These are phyloP conservation scores for Ganaspis brasiliensis DNA, from an alignment of 2,888 invertebrate genomes.

Conservation along the genomic window DNA sequence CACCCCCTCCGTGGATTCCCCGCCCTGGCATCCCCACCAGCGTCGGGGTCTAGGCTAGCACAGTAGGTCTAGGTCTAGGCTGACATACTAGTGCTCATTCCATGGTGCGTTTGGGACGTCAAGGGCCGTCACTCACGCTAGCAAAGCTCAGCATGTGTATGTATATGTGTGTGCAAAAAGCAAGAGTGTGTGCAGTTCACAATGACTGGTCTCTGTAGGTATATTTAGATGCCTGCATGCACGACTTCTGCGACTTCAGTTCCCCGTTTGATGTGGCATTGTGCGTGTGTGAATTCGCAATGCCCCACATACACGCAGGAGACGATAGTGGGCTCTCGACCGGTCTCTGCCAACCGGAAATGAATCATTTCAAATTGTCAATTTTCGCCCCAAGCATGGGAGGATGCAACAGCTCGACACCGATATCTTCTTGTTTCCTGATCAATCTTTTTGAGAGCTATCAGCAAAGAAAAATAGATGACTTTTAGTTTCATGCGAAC, in stretches of 20 bases:
- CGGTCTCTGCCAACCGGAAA: conserved; percentile 73
- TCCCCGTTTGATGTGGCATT: not conserved
- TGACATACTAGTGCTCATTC: conserved; percentile 64
- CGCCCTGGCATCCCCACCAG: conserved; percentile 57
- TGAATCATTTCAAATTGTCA: conserved; percentile 78
- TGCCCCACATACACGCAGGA: conserved; percentile 55
- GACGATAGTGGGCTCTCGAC: conserved; percentile 54
- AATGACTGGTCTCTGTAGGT: conserved; percentile 54
- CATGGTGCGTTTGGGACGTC: conserved; percentile 39
- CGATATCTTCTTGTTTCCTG: conserved; percentile 23
- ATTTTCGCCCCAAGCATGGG: conserved; percentile 68
- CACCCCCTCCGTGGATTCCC: conserved; percentile 62
- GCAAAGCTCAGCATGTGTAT: not conserved
- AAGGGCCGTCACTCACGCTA: conserved; percentile 38
- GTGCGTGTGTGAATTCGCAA: conserved; percentile 59
- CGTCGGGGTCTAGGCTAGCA: conserved; percentile 75
- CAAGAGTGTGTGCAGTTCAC: conserved; percentile 13
- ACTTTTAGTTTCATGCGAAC: too few species aligned
- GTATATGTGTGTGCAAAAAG: not conserved
- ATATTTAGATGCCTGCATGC: conserved; percentile 68
- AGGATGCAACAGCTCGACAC: not conserved
- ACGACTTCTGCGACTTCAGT: conserved; percentile 41
- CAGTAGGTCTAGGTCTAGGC: conserved; percentile 80
- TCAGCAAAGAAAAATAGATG: too few species aligned
- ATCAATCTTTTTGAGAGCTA: conserved; percentile 1